Conservation (phyloP, 2,113 vertebrate genomes). For the Ariopsis seemanni region DNA sequence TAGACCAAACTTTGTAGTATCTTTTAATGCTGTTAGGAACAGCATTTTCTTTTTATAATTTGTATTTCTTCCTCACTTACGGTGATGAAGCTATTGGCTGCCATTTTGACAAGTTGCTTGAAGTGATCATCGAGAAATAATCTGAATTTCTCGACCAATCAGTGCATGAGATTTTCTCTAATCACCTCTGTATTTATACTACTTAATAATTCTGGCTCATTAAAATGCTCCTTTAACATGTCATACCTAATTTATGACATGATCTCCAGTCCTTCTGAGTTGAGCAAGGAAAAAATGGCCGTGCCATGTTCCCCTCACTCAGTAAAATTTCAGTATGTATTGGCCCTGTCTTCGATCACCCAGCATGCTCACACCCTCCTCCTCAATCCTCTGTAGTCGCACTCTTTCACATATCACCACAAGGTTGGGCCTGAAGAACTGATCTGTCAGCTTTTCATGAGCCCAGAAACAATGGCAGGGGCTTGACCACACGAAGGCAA, state of each 20-base stretch:
- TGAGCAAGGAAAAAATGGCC: background rate
- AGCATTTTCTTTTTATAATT: too few relatives aligned
- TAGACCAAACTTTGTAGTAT: too few relatives aligned
- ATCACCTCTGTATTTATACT: too few relatives aligned
- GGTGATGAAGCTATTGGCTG: too few relatives aligned
- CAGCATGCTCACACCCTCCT: constrained; percentile 31
- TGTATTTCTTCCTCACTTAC: too few relatives aligned
- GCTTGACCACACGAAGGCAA: constrained; percentile 69
- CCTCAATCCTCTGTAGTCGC: constrained; percentile 24
- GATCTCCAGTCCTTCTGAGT: background rate
- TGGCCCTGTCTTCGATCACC: constrained; percentile 41
- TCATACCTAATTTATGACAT: background rate
- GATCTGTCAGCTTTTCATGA: constrained; percentile 44
- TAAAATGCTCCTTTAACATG: too few relatives aligned
- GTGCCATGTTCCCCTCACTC: constrained; percentile 29
- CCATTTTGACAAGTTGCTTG: too few relatives aligned
- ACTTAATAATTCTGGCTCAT: background rate
- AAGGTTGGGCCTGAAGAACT: constrained; percentile 67
- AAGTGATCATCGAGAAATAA: too few relatives aligned
- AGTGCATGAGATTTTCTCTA: too few relatives aligned
- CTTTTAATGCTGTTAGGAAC: too few relatives aligned
- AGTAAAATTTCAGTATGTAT: constrained; percentile 47
- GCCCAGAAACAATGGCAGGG: constrained; percentile 65
- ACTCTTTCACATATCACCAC: constrained; percentile 53
- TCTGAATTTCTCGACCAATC: too few relatives aligned